phyloP scores from a whole-genome alignment of 2,888 invertebrate genomes.

The Piscicola geometra region DNA sequence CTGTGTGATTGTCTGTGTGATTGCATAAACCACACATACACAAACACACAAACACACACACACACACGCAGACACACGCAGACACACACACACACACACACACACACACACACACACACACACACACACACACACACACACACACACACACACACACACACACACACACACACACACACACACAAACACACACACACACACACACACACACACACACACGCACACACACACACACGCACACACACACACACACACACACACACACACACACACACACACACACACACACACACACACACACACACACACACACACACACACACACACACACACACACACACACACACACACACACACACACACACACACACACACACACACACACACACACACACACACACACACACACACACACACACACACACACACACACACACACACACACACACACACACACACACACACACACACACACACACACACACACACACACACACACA shows the following conservation, averaged over 20 bases:
- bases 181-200: background rate
- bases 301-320: conserved; percentile 4
- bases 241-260: conserved; percentile 4
- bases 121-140: conserved; percentile 4
- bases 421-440: conserved; percentile 4
- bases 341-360: conserved; percentile 4
- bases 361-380: conserved; percentile 4
- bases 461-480: too few relatives aligned
- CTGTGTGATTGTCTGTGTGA: too few relatives aligned
- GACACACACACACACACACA: conserved; percentile 1
- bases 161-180: conserved; percentile 4
- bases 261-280: conserved; percentile 4
- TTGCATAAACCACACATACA: too few relatives aligned
- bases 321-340: conserved; percentile 4
- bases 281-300: conserved; percentile 4
- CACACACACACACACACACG: conserved; percentile 19
- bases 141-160: conserved; percentile 4
- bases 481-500: too few relatives aligned
- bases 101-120: conserved; percentile 4
- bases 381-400: conserved; percentile 4
- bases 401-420: conserved; percentile 4
- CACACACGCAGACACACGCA: background rate
- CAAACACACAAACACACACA: conserved; percentile 20
- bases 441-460: conserved; percentile 31
- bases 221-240: background rate